Conservation (phyloP, 2,888 invertebrate species). For the Polia nebulosa region DNA sequence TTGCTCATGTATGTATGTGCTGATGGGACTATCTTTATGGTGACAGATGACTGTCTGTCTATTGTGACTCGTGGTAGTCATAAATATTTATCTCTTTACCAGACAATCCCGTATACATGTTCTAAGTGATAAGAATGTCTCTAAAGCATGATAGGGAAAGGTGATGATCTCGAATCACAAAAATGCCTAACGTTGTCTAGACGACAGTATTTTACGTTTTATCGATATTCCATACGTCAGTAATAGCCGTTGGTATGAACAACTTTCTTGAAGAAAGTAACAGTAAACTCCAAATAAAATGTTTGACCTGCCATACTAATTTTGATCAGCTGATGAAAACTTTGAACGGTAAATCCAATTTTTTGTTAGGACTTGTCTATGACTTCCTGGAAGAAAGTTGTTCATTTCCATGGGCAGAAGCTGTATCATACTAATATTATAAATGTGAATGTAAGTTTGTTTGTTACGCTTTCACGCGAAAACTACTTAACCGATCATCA, state of each 20-base stretch:
- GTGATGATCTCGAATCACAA: neutral
- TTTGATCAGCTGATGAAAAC: too few relatives aligned
- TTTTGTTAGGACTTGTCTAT: too few relatives aligned
- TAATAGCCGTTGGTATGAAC: neutral
- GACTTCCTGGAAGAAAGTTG: too few relatives aligned
- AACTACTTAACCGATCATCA: too few relatives aligned
- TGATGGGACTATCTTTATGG: slow-evolving; percentile 6
- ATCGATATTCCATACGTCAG: neutral
- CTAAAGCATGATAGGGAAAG: neutral
- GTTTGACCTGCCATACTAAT: too few relatives aligned
- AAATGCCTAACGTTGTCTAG: neutral
- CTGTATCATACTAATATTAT: too few relatives aligned
- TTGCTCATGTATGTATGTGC: neutral
- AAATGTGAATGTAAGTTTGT: too few relatives aligned
- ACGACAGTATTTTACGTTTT: neutral
- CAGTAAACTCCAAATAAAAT: too few relatives aligned
- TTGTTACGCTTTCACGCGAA: too few relatives aligned
- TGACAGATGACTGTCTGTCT: slow-evolving; percentile 5
- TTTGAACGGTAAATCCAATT: too few relatives aligned
- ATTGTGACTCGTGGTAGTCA: neutral
- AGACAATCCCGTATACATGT: neutral
- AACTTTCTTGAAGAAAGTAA: too few relatives aligned
- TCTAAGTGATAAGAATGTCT: neutral
- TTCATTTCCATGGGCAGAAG: too few relatives aligned
- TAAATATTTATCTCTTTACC: neutral